These are phyloP conservation scores for Cyclargus thomasi DNA, from an alignment of 1,140 invertebrate genomes.

Conservation along the genomic window DNA sequence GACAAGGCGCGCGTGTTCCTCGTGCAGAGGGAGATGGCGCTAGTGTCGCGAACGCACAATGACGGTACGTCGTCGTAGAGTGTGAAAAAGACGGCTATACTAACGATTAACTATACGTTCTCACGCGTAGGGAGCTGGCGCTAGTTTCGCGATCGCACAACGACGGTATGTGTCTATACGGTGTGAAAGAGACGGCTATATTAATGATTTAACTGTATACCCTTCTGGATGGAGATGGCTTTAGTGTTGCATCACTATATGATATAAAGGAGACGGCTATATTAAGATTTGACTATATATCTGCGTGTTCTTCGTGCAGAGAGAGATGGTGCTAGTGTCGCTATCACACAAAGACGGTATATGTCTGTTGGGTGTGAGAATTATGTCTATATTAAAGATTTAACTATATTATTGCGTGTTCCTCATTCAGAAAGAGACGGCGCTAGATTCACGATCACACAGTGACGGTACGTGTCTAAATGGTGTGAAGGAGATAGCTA, in stretches of 20 bases:
- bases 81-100: not conserved
- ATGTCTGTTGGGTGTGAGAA: not conserved
- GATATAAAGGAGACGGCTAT: too few relatives aligned
- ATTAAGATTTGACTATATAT: too few relatives aligned
- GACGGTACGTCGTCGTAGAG: constrained; percentile 32
- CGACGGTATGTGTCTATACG: constrained; percentile 32
- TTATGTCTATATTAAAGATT: too few relatives aligned
- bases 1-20: constrained; percentile 85
- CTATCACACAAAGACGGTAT: constrained; percentile 74
- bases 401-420: constrained; percentile 58
- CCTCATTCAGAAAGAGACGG: too few relatives aligned
- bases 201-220: too few relatives aligned
- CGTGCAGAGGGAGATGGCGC: constrained; percentile 83
- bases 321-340: constrained; percentile 84
- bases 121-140: too few relatives aligned
- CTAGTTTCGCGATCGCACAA: constrained; percentile 70
- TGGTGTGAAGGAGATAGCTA: not conserved
- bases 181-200: not conserved
- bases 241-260: too few relatives aligned
- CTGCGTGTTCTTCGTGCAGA: constrained; percentile 83
- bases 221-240: too few relatives aligned
- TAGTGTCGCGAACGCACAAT: constrained; percentile 80
- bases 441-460: too few relatives aligned
- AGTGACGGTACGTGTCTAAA: too few relatives aligned
- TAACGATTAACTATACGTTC: too few relatives aligned